Conservation (phyloP, 2,113 vertebrate species). For the Sceloporus undulatus region DNA sequence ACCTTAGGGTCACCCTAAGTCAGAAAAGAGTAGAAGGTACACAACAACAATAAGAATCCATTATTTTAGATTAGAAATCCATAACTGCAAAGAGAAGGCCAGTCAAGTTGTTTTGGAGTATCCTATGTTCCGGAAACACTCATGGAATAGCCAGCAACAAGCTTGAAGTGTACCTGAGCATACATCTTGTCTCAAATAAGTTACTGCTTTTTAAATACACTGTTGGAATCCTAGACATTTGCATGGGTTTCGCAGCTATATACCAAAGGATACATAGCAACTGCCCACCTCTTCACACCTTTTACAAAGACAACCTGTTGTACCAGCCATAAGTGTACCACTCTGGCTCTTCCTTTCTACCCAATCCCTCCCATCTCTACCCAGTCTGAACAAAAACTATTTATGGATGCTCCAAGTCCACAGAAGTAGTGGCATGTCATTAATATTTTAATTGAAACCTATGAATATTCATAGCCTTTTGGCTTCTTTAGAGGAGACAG, state of each 20-base stretch:
- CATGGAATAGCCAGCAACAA: not conserved
- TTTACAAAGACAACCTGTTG: constrained; percentile 32
- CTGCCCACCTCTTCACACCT: constrained; percentile 46
- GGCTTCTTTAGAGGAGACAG: constrained; percentile 72
- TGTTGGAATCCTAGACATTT: not conserved
- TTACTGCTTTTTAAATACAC: not conserved
- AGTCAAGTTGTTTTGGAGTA: too few species aligned
- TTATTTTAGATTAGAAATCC: too few species aligned
- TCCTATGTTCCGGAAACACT: not conserved
- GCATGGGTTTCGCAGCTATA: not conserved
- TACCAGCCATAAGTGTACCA: constrained; percentile 37
- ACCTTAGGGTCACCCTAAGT: too few species aligned
- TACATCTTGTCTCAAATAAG: not conserved
- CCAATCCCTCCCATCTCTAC: constrained; percentile 55
- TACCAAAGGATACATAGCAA: not conserved
- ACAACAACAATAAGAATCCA: too few species aligned
- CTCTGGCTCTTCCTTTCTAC: constrained; percentile 39
- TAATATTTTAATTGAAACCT: constrained; percentile 79
- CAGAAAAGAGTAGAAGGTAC: too few species aligned
- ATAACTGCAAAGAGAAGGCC: too few species aligned
- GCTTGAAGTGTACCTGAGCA: not conserved
- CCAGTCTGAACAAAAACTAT: constrained; percentile 70
- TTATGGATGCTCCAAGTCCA: constrained; percentile 72
- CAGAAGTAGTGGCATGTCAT: constrained; percentile 70
- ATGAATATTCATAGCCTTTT: constrained; percentile 78